These are phyloP conservation scores for Penaeus monodon DNA, from an alignment of 2,888 invertebrate species.

Conservation along the genomic window DNA sequence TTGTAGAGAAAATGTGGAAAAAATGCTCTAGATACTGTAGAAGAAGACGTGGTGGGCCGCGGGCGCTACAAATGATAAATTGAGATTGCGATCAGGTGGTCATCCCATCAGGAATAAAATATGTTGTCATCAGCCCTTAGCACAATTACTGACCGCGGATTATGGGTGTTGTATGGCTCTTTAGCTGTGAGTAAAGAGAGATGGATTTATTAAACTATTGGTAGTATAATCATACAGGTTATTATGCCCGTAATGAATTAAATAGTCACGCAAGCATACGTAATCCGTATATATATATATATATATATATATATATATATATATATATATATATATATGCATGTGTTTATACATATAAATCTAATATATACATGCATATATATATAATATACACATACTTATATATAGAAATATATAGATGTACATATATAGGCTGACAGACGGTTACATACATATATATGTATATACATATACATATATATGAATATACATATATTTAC, in stretches of 20 bases:
- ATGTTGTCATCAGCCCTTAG: too few species aligned
- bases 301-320: not conserved
- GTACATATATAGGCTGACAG: not conserved
- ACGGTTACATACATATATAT: not conserved
- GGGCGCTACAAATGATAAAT: too few species aligned
- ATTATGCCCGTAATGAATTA: not conserved
- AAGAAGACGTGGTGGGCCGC: too few species aligned
- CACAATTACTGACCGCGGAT: too few species aligned
- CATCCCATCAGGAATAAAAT: too few species aligned
- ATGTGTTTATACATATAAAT: not conserved
- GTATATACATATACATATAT: too few species aligned
- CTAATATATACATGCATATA: too few species aligned
- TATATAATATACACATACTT: not conserved
- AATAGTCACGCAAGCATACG: conserved; percentile 13
- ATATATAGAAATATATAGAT: conserved; percentile 12
- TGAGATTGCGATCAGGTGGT: too few species aligned
- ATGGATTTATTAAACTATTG: not conserved
- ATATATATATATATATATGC: not conserved
- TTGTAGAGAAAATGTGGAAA: too few species aligned
- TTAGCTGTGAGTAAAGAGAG: not conserved
- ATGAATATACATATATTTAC: not conserved
- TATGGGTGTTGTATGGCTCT: too few species aligned
- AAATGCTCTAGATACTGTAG: too few species aligned
- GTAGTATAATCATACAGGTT: not conserved
- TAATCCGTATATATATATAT: not conserved